Percentiles rank a stretch among this genome's conserved stretches.
These are phyloP conservation scores for Muscidifurax raptorellus DNA, from an alignment of 1,140 invertebrate species.

Conservation along the genomic window DNA sequence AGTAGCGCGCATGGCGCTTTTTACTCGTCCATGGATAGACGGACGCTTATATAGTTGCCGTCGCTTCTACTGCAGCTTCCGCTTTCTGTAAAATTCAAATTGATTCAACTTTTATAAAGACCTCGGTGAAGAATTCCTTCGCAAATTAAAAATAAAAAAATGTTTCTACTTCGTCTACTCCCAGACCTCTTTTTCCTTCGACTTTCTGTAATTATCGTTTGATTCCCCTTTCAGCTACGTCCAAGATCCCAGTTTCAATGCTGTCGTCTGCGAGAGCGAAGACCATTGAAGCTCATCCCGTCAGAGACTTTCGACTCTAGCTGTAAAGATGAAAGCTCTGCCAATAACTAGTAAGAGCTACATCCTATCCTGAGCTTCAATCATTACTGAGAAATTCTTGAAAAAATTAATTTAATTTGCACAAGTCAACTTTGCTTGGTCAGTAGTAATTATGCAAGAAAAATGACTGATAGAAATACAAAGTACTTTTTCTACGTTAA, in stretches of 20 bases:
- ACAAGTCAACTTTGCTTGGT: not conserved
- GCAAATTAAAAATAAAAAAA: constrained; percentile 1
- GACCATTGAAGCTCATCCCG: not conserved
- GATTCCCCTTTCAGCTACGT: not conserved
- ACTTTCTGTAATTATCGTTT: not conserved
- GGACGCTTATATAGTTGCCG: not conserved
- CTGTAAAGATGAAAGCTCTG: not conserved
- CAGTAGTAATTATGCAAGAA: no score
- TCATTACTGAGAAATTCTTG: not conserved
- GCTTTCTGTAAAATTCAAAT: not conserved
- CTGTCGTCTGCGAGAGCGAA: not conserved
- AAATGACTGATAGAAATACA: no score
- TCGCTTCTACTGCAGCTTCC: not conserved
- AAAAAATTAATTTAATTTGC: not conserved
- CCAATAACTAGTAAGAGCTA: not conserved
- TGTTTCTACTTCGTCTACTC: not conserved
- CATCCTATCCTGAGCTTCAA: not conserved
- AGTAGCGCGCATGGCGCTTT: not conserved
- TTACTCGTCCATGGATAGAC: not conserved
- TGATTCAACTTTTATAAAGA: not conserved
- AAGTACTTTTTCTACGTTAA: no score
- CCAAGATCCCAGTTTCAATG: not conserved
- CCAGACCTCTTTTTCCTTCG: not conserved
- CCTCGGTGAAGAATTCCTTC: not conserved
- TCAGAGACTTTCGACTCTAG: not conserved